Evolutionary conservation across 23 tunicate genomes (phyloP).

Genomic region (Halocynthia aurantium): DNA sequence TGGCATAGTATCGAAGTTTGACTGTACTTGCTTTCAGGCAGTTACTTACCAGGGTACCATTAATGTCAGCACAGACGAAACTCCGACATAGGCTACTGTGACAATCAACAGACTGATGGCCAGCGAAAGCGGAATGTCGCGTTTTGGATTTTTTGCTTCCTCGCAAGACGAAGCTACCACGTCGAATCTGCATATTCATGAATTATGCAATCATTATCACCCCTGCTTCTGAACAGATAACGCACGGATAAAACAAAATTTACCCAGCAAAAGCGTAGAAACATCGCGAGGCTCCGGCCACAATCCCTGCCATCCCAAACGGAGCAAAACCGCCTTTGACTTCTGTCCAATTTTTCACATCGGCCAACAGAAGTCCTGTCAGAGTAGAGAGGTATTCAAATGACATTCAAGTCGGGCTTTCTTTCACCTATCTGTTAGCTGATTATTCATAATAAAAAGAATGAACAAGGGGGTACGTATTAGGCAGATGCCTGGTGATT

Average conservation of each 20-base stretch:
- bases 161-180: constrained; percentile 70
- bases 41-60: constrained; percentile 66
- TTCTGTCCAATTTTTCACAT: constrained; percentile 48
- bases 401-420: no score
- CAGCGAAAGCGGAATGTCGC: constrained; percentile 55
- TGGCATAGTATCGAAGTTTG: no score
- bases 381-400: no score
- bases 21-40: neutral
- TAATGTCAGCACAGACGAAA: constrained; percentile 50
- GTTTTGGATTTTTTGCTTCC: constrained; percentile 55
- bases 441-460: no score
- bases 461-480: no score
- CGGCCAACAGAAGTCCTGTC: constrained; percentile 49
- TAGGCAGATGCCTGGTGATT: no score
- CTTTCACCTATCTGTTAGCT: no score
- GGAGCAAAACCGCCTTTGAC: constrained; percentile 47
- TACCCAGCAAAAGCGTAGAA: constrained; percentile 73
- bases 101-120: constrained; percentile 43
- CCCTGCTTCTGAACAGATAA: neutral
- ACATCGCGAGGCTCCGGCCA: constrained; percentile 63
- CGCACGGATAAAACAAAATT: neutral
- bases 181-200: constrained; percentile 30
- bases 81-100: constrained; percentile 45
- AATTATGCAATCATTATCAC: neutral
- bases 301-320: constrained; percentile 56